Base-by-base conservation (phyloP, 2,888 invertebrate genomes). In the Adelphocoris suturalis region DNA sequence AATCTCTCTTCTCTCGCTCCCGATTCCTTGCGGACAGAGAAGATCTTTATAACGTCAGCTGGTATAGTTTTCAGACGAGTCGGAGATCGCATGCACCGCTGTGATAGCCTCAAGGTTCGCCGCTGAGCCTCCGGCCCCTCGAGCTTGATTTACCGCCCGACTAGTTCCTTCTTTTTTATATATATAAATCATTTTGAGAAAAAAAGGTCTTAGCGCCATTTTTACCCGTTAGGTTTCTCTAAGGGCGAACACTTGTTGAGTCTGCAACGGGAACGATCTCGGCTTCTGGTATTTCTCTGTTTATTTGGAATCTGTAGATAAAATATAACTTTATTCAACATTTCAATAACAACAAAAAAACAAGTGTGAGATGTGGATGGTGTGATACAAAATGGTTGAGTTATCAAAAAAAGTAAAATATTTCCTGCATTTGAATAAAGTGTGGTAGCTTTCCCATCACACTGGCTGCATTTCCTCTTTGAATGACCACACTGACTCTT, bases 1-100 rank as follows among this genome's bases (percentile, higher is more conserved):
- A 23, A 68, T 68, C 68, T 19, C 68, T 68, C 68, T 68, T 68
- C 68, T 68, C 23, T 68, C 68, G 27, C 23, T 68, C 19, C 68
- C 23, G 23, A 61, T 16, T 16, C 9, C 61, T n/a, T 16, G 61
- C 61, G 61, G 19, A 13, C 0, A 19, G 68, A 23, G 68, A 68
- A 68, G 68, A 27, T 68, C 68, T 68, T 68, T 68, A 68, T 68
- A 68, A 68, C 68, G 68, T 68, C 68, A 68, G 68, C 68, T 68
- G 27, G 23, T 68, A 68, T 68, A 68, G 68, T 68, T 68, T 68
- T 68, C 68, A 68, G 68, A 37, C 37, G 37, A 7, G 37, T 37
- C 37, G 37, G 37, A 37, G 68, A 68, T 68, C 68, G 68, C 68
- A 27, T 68, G 68, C 68, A 23, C 4, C 68, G 37, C 37, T 5